These are phyloP conservation scores for Chaetura pelagica DNA, from an alignment of 2,113 vertebrate species.

Conservation along the genomic window DNA sequence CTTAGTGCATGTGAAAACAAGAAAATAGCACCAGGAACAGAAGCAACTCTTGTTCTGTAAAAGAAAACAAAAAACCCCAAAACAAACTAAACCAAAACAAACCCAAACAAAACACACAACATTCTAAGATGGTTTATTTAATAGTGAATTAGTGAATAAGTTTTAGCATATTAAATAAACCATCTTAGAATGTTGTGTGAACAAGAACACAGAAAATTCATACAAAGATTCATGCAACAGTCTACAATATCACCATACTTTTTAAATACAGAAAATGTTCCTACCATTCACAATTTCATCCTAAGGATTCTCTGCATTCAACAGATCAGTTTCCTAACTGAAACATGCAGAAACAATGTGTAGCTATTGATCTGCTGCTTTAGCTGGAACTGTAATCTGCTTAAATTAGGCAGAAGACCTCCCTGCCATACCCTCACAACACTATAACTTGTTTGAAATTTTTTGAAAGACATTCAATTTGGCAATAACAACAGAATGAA, in stretches of 20 bases:
- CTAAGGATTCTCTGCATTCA: not conserved
- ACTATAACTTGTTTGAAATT: not conserved
- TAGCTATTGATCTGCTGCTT: not conserved
- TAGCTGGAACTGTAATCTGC: not conserved
- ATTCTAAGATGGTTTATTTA: not conserved
- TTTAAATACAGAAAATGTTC: not conserved
- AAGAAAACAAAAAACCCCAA: not conserved
- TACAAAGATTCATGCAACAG: not conserved
- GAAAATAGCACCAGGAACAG: not conserved
- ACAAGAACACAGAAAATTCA: not conserved
- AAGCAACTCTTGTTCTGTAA: not conserved
- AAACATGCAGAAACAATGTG: not conserved
- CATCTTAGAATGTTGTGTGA: no score
- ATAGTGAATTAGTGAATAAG: no score
- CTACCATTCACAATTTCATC: not conserved
- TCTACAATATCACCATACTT: not conserved
- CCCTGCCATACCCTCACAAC: not conserved
- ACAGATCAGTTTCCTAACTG: not conserved
- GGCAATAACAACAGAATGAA: not conserved
- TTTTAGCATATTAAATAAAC: no score
- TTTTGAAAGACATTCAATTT: slow-evolving; percentile 5
- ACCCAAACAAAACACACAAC: no score
- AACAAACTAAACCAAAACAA: no score
- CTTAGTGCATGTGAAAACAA: not conserved
- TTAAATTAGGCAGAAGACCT: not conserved